These are phyloP conservation scores for Lobophora halterata DNA, from an alignment of 2,888 invertebrate genomes.

Conservation along the genomic window DNA sequence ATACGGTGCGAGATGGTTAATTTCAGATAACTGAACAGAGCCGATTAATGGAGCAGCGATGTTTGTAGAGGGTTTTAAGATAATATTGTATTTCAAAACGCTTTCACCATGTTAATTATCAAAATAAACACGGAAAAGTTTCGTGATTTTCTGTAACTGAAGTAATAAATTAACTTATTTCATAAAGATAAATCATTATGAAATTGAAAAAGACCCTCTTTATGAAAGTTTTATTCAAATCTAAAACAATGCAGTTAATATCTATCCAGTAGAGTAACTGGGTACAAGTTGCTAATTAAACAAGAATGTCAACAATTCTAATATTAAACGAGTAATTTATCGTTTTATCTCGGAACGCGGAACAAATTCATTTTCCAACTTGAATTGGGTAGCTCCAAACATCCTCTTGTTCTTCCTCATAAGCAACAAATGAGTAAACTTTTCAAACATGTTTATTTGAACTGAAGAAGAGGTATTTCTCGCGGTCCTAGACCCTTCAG, in stretches of 20 bases:
- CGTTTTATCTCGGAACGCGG: conserved; percentile 21
- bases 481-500: conserved; percentile 43
- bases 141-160: no score
- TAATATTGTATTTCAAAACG: conserved; percentile 4
- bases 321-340: conserved; percentile 16
- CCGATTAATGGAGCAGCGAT: conserved; percentile 24
- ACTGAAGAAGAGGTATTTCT: conserved; percentile 39
- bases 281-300: no score
- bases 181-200: no score
- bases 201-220: no score
- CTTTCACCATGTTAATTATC: no score
- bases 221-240: no score
- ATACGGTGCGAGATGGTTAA: conserved; percentile 36
- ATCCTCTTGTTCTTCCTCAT: conserved; percentile 35
- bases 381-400: conserved; percentile 28
- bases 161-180: no score
- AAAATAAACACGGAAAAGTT: no score
- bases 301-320: conserved; percentile 6
- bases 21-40: conserved; percentile 30
- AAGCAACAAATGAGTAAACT: conserved; percentile 51
- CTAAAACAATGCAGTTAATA: no score
- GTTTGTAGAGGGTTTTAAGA: conserved; percentile 18
- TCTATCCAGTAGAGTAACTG: no score
- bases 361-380: conserved; percentile 30
- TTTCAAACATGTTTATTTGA: conserved; percentile 48